These are phyloP conservation scores for Drosophila gunungcola DNA, from an alignment of 1,140 invertebrate species.

Conservation along the genomic window DNA sequence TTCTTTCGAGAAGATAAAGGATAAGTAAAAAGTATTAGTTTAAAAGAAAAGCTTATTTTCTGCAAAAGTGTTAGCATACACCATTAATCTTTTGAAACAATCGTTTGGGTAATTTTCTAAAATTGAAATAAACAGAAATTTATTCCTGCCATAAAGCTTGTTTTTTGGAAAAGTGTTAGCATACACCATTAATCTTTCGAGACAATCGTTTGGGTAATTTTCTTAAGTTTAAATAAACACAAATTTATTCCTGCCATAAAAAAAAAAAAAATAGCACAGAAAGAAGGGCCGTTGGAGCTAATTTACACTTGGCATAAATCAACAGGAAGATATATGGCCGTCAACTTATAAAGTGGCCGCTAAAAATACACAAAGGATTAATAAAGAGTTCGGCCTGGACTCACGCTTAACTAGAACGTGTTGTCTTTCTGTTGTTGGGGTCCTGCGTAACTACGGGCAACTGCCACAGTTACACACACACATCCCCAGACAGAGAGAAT, in stretches of 20 bases:
- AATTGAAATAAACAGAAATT: constrained; percentile 38
- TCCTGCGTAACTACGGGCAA: constrained; percentile 71
- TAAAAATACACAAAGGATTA: constrained; percentile 78
- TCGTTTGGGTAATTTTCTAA: constrained; percentile 7
- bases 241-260: constrained; percentile 49
- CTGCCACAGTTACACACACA: constrained; percentile 27
- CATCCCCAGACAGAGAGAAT: background rate
- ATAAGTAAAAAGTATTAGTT: constrained; percentile 1
- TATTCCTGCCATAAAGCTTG: constrained; percentile 24
- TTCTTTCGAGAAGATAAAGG: background rate
- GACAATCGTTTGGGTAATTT: constrained; percentile 8
- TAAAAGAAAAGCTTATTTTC: background rate
- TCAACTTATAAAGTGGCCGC: constrained; percentile 59
- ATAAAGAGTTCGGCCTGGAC: constrained; percentile 46
- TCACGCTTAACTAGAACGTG: constrained; percentile 20
- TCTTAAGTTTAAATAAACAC: constrained; percentile 22
- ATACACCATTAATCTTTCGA: constrained; percentile 11
- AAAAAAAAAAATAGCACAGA: constrained; percentile 3
- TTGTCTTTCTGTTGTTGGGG: constrained; percentile 47
- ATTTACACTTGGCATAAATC: constrained; percentile 70
- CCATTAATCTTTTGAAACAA: constrained; percentile 15
- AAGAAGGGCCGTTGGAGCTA: constrained; percentile 22
- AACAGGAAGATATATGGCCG: constrained; percentile 52
- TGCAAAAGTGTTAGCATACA: background rate
- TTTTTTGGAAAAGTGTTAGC: background rate